Percentiles rank a stretch among this genome's conserved stretches.
These are phyloP conservation scores for Crocuta crocuta DNA, from an alignment of 2,113 vertebrate species.

Conservation along the genomic window DNA sequence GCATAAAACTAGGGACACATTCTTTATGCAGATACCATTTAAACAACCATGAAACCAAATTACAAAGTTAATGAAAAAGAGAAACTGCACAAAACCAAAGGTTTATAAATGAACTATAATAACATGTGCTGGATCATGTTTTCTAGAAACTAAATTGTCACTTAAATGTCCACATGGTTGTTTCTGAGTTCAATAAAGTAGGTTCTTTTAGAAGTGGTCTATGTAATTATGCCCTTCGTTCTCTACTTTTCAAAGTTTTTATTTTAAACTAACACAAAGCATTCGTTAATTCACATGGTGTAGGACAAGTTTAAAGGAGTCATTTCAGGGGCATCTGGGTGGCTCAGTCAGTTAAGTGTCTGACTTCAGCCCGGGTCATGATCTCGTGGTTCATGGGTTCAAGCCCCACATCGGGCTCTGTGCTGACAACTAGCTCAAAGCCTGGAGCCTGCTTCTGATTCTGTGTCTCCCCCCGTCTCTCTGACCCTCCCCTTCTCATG, in stretches of 20 bases:
- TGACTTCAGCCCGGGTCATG: too few species aligned
- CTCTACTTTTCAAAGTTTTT: background rate
- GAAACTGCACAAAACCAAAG: conserved; percentile 20
- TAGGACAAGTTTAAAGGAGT: conserved; percentile 11
- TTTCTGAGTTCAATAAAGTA: conserved; percentile 19
- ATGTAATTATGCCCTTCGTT: background rate
- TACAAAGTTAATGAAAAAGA: conserved; percentile 31
- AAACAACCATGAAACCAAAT: conserved; percentile 10
- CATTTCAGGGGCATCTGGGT: background rate
- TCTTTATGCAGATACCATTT: background rate
- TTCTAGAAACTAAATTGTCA: conserved; percentile 34
- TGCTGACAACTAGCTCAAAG: too few species aligned
- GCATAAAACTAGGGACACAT: conserved; percentile 11
- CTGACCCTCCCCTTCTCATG: too few species aligned
- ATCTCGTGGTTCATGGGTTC: too few species aligned
- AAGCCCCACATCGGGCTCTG: too few species aligned
- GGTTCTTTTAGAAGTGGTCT: background rate
- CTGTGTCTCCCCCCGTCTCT: too few species aligned
- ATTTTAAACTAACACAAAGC: conserved; percentile 11
- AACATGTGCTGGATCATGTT: background rate
- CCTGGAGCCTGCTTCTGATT: too few species aligned
- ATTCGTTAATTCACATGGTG: background rate
- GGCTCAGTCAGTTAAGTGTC: too few species aligned
- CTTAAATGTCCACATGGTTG: background rate
- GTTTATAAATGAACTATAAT: conserved; percentile 11